Conservation (phyloP, 2,888 invertebrate genomes). For the Conchocele bisecta region DNA sequence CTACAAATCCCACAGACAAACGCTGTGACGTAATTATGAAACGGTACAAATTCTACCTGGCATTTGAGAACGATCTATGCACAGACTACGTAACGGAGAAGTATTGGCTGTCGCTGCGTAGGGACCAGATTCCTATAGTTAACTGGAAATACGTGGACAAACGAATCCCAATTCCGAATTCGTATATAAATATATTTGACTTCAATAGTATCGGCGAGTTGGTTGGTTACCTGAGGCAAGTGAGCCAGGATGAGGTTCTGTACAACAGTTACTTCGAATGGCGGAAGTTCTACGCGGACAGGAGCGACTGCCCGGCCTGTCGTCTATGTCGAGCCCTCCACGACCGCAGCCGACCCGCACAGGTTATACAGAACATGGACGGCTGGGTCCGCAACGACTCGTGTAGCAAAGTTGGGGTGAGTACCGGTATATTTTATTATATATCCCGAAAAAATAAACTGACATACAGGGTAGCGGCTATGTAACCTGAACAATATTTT, state of each 20-base stretch:
- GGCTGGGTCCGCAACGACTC: constrained; percentile 30
- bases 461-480: no score
- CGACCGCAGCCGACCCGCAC: background rate
- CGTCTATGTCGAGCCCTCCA: constrained; percentile 17
- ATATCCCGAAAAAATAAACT: no score
- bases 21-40: constrained; percentile 29
- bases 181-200: constrained; percentile 52
- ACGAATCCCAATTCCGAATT: constrained; percentile 33
- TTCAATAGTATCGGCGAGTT: constrained; percentile 28
- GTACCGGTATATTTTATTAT: background rate
- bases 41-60: constrained; percentile 46
- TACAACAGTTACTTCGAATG: constrained; percentile 58
- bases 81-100: constrained; percentile 53
- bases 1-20: background rate
- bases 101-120: constrained; percentile 39
- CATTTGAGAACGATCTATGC: constrained; percentile 50
- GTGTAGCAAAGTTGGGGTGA: constrained; percentile 31
- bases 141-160: constrained; percentile 39
- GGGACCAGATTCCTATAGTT: constrained; percentile 47
- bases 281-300: constrained; percentile 18
- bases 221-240: constrained; percentile 25
- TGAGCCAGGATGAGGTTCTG: constrained; percentile 35
- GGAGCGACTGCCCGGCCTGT: constrained; percentile 2
- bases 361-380: constrained; percentile 17
- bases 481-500: no score